Conservation (phyloP, 2,113 vertebrate species). For the Nanger granti region DNA sequence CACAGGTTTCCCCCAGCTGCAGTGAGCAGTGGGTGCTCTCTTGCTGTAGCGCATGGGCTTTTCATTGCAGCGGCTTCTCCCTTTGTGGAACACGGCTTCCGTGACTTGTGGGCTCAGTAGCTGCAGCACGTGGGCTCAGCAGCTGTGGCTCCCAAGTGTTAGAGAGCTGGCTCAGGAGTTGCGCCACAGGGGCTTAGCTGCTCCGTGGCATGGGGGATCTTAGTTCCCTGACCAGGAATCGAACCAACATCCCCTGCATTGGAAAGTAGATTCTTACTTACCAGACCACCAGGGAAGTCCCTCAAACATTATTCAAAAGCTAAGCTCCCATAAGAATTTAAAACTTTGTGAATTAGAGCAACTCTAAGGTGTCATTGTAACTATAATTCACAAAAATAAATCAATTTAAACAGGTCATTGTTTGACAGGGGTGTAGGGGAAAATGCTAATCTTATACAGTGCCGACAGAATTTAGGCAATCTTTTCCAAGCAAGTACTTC, state of each 20-base stretch:
- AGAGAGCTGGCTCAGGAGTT: neutral
- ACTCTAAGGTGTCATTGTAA: neutral
- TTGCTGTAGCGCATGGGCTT: rapidly evolving
- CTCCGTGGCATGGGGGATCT: neutral
- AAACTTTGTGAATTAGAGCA: conserved; percentile 20
- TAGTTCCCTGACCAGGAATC: neutral
- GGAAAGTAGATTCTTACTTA: neutral
- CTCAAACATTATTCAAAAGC: neutral
- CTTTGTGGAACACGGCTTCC: rapidly evolving
- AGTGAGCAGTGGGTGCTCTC: rapidly evolving
- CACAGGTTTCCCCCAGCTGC: neutral
- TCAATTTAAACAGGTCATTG: neutral
- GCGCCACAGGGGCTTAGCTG: neutral
- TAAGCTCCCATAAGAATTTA: neutral
- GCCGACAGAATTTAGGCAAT: neutral
- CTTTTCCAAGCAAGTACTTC: neutral
- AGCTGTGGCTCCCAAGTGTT: neutral
- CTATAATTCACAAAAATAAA: conserved; percentile 1
- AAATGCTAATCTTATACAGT: neutral
- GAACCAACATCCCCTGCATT: neutral
- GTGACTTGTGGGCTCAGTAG: neutral
- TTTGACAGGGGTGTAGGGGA: neutral
- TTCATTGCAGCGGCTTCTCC: neutral
- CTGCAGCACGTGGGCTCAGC: neutral
- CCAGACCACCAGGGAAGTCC: neutral